These are phyloP conservation scores for sheep (Ovis aries) DNA, from an alignment of 2,113 vertebrate genomes.

Conservation along the genomic window DNA sequence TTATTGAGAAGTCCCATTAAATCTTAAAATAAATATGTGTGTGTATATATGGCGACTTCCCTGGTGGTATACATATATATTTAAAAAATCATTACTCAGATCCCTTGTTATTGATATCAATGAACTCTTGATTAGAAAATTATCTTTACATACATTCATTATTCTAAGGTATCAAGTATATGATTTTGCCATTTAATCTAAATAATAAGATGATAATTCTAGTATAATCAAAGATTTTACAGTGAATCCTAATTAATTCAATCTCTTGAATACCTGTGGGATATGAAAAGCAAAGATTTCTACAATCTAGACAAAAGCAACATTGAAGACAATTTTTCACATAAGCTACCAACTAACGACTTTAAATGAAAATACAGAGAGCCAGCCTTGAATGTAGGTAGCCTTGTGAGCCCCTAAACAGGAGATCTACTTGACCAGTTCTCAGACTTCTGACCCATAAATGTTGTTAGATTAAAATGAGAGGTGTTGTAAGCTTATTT, in stretches of 20 bases:
- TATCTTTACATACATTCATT: constrained; percentile 29
- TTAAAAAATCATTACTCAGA: not conserved
- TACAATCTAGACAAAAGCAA: not conserved
- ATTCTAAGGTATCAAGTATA: constrained; percentile 49
- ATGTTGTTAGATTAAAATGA: not conserved
- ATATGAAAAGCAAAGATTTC: constrained; percentile 35
- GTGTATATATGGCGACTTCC: not conserved
- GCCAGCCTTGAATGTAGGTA: not conserved
- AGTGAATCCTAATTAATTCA: constrained; percentile 54
- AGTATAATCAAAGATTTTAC: not conserved
- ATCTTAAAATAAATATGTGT: not conserved
- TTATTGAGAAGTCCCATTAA: not conserved
- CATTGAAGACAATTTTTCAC: not conserved
- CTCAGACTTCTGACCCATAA: not conserved
- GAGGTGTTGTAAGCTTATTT: not conserved
- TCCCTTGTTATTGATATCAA: not conserved
- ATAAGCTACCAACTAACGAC: not conserved
- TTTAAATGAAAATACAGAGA: not conserved
- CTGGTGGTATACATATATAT: not conserved
- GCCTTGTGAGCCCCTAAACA: not conserved
- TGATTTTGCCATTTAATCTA: constrained; percentile 54
- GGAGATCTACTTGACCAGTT: not conserved
- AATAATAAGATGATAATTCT: constrained; percentile 53
- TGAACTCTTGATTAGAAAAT: constrained; percentile 29
- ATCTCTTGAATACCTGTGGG: not conserved